Percentiles rank a stretch among this genome's conserved stretches.
Conservation (phyloP, 2,797 vertebrate genomes). For the Limosa lapponica region DNA sequence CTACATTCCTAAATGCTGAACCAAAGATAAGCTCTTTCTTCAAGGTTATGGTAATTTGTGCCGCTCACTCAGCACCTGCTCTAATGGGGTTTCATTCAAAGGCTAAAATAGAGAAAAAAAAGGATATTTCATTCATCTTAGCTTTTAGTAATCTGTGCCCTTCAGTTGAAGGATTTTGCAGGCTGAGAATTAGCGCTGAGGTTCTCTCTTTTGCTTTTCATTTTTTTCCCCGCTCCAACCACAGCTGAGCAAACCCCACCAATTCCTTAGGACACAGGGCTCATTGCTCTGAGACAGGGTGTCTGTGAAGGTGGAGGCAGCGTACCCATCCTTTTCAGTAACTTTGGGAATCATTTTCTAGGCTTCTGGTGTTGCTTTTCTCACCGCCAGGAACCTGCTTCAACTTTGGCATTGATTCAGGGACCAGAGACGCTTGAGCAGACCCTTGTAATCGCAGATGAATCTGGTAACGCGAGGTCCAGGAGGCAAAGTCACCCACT, state of each 20-base stretch:
- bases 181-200: background rate
- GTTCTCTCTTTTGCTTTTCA: fast-evolving
- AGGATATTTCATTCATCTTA: background rate
- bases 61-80: background rate
- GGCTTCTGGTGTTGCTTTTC: background rate
- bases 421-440: background rate
- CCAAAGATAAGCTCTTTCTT: background rate
- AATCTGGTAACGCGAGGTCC: background rate
- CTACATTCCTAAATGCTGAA: background rate
- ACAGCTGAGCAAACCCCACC: background rate
- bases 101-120: background rate
- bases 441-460: background rate
- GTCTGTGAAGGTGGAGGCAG: too few relatives aligned
- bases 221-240: background rate
- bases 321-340: background rate
- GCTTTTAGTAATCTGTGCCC: background rate
- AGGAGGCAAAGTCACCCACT: background rate
- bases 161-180: background rate
- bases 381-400: background rate
- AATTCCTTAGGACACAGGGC: background rate
- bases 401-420: background rate
- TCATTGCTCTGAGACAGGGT: fast-evolving
- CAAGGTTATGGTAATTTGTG: background rate
- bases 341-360: background rate
- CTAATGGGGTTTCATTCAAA: background rate